Evolutionary conservation across 2,888 invertebrate genomes (phyloP), one percentile per base, ranked within the genome.

Genomic region (Pachymerium ferrugineum): DNA sequence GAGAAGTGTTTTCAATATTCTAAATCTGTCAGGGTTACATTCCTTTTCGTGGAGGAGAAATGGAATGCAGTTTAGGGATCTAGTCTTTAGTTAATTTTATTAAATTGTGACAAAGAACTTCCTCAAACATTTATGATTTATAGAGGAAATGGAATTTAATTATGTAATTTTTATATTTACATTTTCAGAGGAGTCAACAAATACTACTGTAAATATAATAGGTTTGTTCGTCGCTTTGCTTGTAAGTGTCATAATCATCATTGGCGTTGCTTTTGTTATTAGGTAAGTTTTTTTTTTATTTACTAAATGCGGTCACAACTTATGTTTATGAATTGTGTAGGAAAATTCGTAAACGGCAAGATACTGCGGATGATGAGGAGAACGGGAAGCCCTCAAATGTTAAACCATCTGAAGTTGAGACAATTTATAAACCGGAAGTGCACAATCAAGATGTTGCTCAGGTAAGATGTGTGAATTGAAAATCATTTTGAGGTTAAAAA

Each of bases 171-270:
- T n/a, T n/a, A n/a, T n/a, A n/a, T n/a, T n/a, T n/a, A n/a, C n/a
- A 38, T 38, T 38, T 28, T 0, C 72, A 72, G 72, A 72, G 3
- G 72, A 72, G 31, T 6, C 72, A n/a, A 10, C 47, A 28, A 35
- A 47, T 14, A 72, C 28, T 12, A 29, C 47, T 25, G 19, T 72
- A 29, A 72, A 54, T 29, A 72, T 72, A 22, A 62, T 72, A 12
- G 72, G 72, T 6, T 22, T 72, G 19, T 29, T 72, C 30, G 54
- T 30, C n/a, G 72, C 72, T 5, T 30, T 72, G 1, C 54, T 72
- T 12, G 72, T 72, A 12, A 72, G 72, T 19, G 72, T 54, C 22
- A 16, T 72, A 47, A 72, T 72, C 54, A 72, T 72, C 29, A 54
- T 72, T 1, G 72, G 72, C 28, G 72, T 72, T 6, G 72, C 72